Evolutionary conservation across 2,888 invertebrate genomes (phyloP).

Genomic region (Caenorhabditis panamensis): DNA sequence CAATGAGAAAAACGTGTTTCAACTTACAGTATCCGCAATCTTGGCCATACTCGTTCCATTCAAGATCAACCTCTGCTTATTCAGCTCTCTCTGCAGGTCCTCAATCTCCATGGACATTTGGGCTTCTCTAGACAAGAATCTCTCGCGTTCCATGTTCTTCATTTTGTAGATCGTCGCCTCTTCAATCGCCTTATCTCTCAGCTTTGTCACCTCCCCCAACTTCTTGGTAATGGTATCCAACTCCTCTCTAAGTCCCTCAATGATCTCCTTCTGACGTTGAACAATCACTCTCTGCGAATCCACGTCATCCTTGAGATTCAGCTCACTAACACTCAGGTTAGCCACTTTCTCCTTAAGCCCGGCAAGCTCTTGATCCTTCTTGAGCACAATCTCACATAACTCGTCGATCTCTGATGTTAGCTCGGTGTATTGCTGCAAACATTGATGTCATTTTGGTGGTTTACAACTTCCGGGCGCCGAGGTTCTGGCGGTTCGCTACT

Average conservation of each 20-base stretch:
- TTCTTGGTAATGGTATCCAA: constrained; percentile 53
- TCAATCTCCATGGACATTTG: constrained; percentile 68
- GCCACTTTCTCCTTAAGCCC: constrained; percentile 56
- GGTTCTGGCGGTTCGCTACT: constrained; percentile 42
- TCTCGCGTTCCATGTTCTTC: constrained; percentile 58
- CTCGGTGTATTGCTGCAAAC: constrained; percentile 71
- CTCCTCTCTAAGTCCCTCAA: constrained; percentile 65
- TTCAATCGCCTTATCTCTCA: constrained; percentile 54
- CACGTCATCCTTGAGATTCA: constrained; percentile 53
- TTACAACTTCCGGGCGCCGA: constrained; percentile 29
- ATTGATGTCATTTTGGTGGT: constrained; percentile 25
- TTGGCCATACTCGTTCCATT: constrained; percentile 64
- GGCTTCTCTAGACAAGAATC: constrained; percentile 64
- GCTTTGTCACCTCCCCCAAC: constrained; percentile 37
- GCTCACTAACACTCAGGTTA: constrained; percentile 37
- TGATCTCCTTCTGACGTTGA: constrained; percentile 64
- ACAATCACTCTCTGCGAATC: constrained; percentile 55
- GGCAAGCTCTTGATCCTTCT: constrained; percentile 64
- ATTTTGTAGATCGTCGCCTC: constrained; percentile 53
- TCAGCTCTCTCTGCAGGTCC: constrained; percentile 66
- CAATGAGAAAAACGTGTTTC: background rate
- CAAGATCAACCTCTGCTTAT: constrained; percentile 65
- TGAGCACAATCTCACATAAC: constrained; percentile 60
- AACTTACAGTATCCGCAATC: constrained; percentile 64
- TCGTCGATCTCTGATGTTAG: constrained; percentile 68